Evolutionary conservation across 2,888 invertebrate genomes (phyloP).

Genomic region (Cephus nigrinus): DNA sequence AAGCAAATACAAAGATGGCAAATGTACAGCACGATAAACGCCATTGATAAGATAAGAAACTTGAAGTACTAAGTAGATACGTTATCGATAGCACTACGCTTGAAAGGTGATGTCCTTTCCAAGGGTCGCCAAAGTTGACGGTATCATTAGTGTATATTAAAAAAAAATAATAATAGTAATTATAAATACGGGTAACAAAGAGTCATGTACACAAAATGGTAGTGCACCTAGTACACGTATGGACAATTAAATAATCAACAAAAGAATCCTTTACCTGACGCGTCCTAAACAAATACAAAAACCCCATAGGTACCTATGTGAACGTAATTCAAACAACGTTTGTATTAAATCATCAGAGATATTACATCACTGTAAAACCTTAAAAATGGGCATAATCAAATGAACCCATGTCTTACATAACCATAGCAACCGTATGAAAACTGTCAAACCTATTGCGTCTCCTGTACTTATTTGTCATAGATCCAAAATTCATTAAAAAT

Average conservation of each 20-base stretch:
- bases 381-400: background rate
- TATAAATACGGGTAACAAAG: too few species aligned
- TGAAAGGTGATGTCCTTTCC: background rate
- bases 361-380: background rate
- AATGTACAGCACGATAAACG: background rate
- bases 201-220: too few species aligned
- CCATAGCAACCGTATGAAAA: background rate
- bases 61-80: background rate
- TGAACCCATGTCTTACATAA: background rate
- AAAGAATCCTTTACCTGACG: background rate
- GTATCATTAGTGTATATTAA: background rate
- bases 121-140: background rate
- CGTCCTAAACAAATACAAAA: too few species aligned
- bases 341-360: too few species aligned
- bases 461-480: too few species aligned
- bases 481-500: too few species aligned
- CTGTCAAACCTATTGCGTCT: background rate
- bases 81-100: background rate
- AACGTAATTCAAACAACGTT: too few species aligned
- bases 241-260: too few species aligned
- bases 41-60: background rate
- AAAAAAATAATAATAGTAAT: too few species aligned
- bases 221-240: too few species aligned
- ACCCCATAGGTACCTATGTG: too few species aligned
- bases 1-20: background rate